Evolutionary conservation across 2,113 vertebrate genomes (phyloP).

Genomic region (Periophthalmodon schlosseri): DNA sequence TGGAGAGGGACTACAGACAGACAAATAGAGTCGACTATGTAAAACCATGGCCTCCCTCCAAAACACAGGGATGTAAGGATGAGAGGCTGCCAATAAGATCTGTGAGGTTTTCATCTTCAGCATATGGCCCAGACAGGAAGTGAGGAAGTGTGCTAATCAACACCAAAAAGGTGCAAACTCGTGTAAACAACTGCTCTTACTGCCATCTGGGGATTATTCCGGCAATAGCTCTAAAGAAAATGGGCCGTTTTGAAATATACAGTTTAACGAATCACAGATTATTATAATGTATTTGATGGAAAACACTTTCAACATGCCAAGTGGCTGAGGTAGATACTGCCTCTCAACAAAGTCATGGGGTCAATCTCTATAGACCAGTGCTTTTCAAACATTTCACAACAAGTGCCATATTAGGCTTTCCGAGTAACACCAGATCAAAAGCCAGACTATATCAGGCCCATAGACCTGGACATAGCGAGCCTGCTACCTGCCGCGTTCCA

Average conservation of each 20-base stretch:
- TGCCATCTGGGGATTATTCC: constrained; percentile 50
- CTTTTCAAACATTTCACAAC: background rate
- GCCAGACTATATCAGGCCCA: too few species aligned
- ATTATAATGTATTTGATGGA: background rate
- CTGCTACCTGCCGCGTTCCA: too few species aligned
- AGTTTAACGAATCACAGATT: background rate
- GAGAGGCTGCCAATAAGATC: constrained; percentile 17
- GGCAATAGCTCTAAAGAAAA: constrained; percentile 7
- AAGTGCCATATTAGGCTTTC: too few species aligned
- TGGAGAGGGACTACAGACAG: constrained; percentile 6
- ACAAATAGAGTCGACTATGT: constrained; percentile 10
- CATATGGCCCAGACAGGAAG: constrained; percentile 59
- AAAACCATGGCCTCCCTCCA: constrained; percentile 12
- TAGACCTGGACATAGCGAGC: too few species aligned
- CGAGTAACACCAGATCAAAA: too few species aligned
- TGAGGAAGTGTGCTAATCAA: constrained; percentile 34
- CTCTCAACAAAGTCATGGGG: background rate
- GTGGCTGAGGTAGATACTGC: background rate
- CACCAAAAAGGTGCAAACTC: constrained; percentile 56
- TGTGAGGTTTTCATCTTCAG: constrained; percentile 42
- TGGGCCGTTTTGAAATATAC: background rate
- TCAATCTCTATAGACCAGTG: background rate
- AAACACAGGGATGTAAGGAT: constrained; percentile 22
- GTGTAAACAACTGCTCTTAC: constrained; percentile 44
- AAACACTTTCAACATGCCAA: background rate